A percentile compares a stretch with the other conserved stretches of the same genome.
phyloP scores from a whole-genome alignment of 2,888 invertebrate species.

The Ophonus ardosiacus region DNA sequence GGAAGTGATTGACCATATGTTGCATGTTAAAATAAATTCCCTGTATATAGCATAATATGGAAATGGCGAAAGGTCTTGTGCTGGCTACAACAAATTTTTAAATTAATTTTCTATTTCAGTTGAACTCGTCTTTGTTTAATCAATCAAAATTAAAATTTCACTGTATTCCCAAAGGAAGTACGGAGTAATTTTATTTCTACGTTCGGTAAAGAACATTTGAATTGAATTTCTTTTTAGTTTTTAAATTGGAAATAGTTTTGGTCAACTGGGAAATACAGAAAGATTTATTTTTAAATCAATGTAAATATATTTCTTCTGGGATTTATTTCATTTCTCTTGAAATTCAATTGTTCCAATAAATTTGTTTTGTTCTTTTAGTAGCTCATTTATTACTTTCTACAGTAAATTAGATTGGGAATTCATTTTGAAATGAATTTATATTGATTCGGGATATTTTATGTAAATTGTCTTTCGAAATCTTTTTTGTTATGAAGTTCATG shows the following conservation, averaged over 20 bases:
- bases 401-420: neutral
- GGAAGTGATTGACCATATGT: no score
- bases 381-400: constrained; percentile 1
- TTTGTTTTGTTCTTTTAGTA: constrained; percentile 6
- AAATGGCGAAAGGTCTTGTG: no score
- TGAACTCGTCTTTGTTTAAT: neutral
- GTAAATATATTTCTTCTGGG: constrained; percentile 36
- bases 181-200: neutral
- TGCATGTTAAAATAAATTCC: no score
- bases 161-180: neutral
- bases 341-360: constrained; percentile 14
- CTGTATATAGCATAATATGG: no score
- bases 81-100: no score
- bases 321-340: constrained; percentile 22
- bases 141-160: constrained; percentile 20
- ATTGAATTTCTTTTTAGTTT: constrained; percentile 37
- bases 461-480: neutral
- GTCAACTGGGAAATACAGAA: constrained; percentile 35
- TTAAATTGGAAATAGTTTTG: constrained; percentile 39
- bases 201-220: constrained; percentile 24
- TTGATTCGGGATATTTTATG: neutral
- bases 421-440: neutral
- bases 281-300: constrained; percentile 35
- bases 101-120: neutral
- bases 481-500: neutral